Conservation (phyloP, 1,140 invertebrate genomes). For the Carposina sasakii region DNA sequence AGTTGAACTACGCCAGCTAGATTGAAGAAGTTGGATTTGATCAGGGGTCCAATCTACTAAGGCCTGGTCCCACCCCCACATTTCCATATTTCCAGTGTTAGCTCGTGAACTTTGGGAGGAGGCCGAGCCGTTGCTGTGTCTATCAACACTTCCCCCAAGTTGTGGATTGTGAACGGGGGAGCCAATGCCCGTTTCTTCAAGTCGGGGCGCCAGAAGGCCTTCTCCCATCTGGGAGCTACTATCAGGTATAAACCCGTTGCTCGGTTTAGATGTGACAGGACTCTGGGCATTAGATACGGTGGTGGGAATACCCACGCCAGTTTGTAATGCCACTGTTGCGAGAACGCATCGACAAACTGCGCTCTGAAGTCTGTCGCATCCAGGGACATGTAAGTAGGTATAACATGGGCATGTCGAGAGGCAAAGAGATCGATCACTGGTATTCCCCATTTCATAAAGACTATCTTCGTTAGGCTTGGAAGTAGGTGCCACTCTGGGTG, state of each 20-base stretch:
- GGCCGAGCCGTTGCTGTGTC: conserved; percentile 15
- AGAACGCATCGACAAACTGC: conserved; percentile 34
- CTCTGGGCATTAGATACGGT: conserved; percentile 23
- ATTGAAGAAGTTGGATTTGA: conserved; percentile 1
- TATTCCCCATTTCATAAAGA: conserved; percentile 35
- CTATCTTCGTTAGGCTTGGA: conserved; percentile 17
- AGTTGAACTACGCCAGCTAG: conserved; percentile 12
- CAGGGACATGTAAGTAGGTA: conserved; percentile 31
- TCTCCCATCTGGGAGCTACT: conserved; percentile 29
- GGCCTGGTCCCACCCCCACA: conserved; percentile 9
- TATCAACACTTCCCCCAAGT: conserved; percentile 9
- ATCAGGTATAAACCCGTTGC: conserved; percentile 20
- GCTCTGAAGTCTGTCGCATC: conserved; percentile 28
- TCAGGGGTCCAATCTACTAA: conserved; percentile 2
- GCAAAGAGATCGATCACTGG: conserved; percentile 48
- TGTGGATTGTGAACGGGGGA: conserved; percentile 16
- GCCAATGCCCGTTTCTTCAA: conserved; percentile 18
- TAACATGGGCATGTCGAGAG: conserved; percentile 30
- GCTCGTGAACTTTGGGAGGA: conserved; percentile 7
- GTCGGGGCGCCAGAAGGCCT: conserved; percentile 28
- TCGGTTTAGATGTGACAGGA: conserved; percentile 22
- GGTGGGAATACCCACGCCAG: conserved; percentile 48
- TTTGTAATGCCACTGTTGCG: conserved; percentile 32
- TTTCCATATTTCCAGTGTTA: conserved; percentile 14
- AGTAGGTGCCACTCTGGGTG: conserved; percentile 37